Base-by-base conservation (phyloP, 2,888 invertebrate genomes). In the Peribatodes rhomboidaria region DNA sequence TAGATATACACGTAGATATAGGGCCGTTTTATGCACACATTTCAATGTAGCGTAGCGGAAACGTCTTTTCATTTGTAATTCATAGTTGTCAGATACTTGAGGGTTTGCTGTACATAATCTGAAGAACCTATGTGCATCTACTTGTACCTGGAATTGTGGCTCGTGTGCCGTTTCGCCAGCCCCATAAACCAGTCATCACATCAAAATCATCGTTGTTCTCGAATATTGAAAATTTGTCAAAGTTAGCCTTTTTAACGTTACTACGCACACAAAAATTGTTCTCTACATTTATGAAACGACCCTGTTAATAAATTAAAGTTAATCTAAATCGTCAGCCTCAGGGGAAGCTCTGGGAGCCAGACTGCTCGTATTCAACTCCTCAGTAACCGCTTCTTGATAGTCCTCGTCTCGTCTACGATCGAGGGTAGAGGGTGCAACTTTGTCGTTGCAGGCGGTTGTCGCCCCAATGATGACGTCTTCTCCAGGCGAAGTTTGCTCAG, bases 271-370 rank as follows among this genome's bases (percentile, higher is more conserved):
- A 37, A 20, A 35, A 16, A 59, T 58, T 58, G 64, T 49, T 41
- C 47, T 44, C 42, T 60, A 52, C 18, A 44, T 33, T 46, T 35
- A 50, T 35, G n/a, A 60, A 65, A 65, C 65, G 60, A 61, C 56
- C 65, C 65, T 41, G 39, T 11, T 41, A 41, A 80, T 74, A 78
- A 77, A 71, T 75, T 76, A 76, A 78, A 75, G 61, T 71, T 88
- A 92, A 73, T 91, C 88, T 87, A 90, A 76, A 59, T 90, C 87
- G 73, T 90, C 90, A 75, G 83, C 80, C 80, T 90, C 91, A 13
- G 87, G 85, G 53, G 84, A 83, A 62, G 85, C 85, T 80, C 85
- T 83, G 18, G 85, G 84, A 67, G 86, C 84, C 66, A 76, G 68
- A 67, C 78, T 55, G 49, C 20, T 31, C 20, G 14, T 37, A 52